phyloP scores from a whole-genome alignment of 2,888 invertebrate species.

The Drosophila lacicola region DNA sequence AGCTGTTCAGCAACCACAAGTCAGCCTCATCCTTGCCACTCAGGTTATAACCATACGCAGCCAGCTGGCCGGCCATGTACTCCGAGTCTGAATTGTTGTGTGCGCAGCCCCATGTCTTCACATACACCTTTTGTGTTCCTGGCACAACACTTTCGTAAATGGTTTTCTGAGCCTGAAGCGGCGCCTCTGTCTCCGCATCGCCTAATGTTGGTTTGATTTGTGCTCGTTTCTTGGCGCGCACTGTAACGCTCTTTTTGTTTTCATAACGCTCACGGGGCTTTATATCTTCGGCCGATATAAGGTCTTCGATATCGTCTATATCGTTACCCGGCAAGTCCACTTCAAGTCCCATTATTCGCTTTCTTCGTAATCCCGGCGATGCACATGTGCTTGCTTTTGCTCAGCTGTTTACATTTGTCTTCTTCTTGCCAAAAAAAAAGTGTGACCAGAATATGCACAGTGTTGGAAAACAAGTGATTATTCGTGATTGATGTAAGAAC shows the following conservation, averaged over 20 bases:
- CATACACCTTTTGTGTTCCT: conserved; percentile 92
- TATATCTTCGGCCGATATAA: conserved; percentile 92
- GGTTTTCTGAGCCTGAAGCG: conserved; percentile 60
- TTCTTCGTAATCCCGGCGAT: not conserved
- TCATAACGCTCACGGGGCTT: conserved; percentile 92
- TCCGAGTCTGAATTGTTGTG: conserved; percentile 99
- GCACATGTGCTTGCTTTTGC: conserved; percentile 54
- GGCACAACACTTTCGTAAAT: conserved; percentile 88
- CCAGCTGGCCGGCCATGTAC: conserved; percentile 98
- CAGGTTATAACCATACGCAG: conserved; percentile 93
- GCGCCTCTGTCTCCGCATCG: conserved; percentile 6
- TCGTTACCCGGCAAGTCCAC: conserved; percentile 64
- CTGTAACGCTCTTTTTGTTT: conserved; percentile 89
- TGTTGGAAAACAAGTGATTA: conserved; percentile 28
- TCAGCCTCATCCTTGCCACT: conserved; percentile 93
- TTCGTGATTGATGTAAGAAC: not conserved
- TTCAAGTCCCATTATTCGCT: conserved; percentile 41
- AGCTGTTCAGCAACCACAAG: conserved; percentile 98
- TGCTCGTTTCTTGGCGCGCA: conserved; percentile 87
- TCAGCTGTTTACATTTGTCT: conserved; percentile 58
- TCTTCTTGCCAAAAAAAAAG: not conserved
- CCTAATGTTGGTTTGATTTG: conserved; percentile 40
- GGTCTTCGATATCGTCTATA: conserved; percentile 93
- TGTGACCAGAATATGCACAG: conserved; percentile 35
- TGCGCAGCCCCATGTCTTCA: conserved; percentile 99